Evolutionary conservation across 2,888 invertebrate genomes (phyloP).

Genomic region (Calameuta pallipes): DNA sequence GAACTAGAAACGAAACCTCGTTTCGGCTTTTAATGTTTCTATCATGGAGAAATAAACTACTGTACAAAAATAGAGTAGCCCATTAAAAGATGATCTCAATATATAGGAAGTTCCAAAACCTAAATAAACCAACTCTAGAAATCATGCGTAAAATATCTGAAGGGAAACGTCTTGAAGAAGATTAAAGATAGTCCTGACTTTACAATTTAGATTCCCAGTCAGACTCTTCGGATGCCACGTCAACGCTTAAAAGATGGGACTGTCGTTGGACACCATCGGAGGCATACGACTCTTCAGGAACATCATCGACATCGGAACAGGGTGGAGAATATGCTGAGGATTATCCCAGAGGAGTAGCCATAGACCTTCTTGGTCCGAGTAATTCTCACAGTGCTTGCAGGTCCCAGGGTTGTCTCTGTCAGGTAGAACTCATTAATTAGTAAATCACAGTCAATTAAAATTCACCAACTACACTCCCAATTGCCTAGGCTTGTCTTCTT

Average conservation of each 20-base stretch:
- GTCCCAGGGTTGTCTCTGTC: conserved; percentile 57
- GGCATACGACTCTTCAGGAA: conserved; percentile 56
- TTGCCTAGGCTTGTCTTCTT: conserved; percentile 49
- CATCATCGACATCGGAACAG: conserved; percentile 53
- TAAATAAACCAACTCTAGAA: no score
- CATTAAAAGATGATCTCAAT: not conserved
- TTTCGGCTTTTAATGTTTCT: not conserved
- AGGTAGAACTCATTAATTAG: conserved; percentile 44
- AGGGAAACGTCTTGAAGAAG: not conserved
- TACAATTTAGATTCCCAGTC: conserved; percentile 45
- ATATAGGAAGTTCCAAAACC: not conserved
- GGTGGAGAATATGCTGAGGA: conserved; percentile 47
- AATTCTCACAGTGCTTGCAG: conserved; percentile 37
- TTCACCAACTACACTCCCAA: not conserved
- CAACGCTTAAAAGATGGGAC: conserved; percentile 56
- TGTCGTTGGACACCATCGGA: conserved; percentile 58
- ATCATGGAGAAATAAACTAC: not conserved
- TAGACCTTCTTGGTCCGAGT: conserved; percentile 31
- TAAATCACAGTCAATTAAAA: not conserved
- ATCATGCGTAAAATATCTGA: not conserved
- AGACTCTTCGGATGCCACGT: conserved; percentile 54
- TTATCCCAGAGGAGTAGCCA: conserved; percentile 31
- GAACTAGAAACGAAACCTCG: not conserved
- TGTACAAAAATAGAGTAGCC: not conserved
- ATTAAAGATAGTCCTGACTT: not conserved